A percentile compares a stretch with the other conserved stretches of the same genome.
Conservation (phyloP, 2,113 vertebrate genomes). For the Pantherophis guttatus region DNA sequence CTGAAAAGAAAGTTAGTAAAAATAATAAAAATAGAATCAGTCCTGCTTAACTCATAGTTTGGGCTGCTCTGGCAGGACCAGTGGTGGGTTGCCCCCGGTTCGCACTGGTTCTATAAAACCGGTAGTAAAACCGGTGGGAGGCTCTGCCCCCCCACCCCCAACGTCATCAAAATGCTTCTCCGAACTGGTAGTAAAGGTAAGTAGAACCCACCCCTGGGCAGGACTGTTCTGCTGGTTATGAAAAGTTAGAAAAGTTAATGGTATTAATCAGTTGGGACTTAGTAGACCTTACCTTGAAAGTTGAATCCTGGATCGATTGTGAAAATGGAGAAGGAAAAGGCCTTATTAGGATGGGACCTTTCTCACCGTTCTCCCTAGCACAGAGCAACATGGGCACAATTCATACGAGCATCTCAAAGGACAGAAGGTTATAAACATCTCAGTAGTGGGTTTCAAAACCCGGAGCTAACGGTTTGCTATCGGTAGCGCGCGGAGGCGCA, state of each 20-base stretch:
- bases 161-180: too few relatives aligned
- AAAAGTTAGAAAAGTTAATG: neutral
- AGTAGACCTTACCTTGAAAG: neutral
- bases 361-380: neutral
- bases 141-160: too few relatives aligned
- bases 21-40: neutral
- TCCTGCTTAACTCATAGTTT: neutral
- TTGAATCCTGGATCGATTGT: neutral
- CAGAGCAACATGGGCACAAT: neutral
- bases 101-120: too few relatives aligned
- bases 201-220: too few relatives aligned
- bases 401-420: neutral
- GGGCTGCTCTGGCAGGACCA: neutral
- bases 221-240: neutral
- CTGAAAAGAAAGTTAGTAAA: neutral
- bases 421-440: neutral
- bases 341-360: neutral
- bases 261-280: neutral
- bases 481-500: too few relatives aligned
- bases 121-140: too few relatives aligned
- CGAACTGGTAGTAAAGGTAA: too few relatives aligned
- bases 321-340: neutral
- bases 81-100: too few relatives aligned
- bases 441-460: too few relatives aligned
- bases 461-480: too few relatives aligned